Evolutionary conservation across 1,140 invertebrate species (phyloP).

Genomic region (Pollicipes pollicipes): DNA sequence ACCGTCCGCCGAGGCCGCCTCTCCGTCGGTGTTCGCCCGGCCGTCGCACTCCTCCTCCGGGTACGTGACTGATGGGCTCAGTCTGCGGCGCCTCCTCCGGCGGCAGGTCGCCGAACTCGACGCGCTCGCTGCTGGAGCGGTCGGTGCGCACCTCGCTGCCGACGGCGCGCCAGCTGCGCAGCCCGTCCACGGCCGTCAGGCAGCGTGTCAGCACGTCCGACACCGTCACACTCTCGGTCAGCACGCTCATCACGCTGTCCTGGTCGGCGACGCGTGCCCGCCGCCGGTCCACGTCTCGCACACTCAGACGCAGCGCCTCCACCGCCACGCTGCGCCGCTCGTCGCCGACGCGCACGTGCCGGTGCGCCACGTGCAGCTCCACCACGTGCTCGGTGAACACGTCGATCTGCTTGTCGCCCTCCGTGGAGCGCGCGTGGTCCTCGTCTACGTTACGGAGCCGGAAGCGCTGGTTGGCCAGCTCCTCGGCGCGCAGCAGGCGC

Average conservation of each 20-base stretch:
- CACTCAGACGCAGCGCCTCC: not conserved
- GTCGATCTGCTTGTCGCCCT: conserved; percentile 9
- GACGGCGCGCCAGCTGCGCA: not conserved
- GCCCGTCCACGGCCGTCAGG: not conserved
- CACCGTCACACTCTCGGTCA: conserved; percentile 8
- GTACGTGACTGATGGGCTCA: not conserved
- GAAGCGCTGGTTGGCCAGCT: not conserved
- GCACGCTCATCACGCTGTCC: conserved; percentile 12
- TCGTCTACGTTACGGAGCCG: not conserved
- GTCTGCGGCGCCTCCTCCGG: not conserved
- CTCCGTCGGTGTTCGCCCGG: not conserved
- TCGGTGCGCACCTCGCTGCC: not conserved
- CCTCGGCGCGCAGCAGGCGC: not conserved
- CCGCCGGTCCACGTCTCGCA: not conserved
- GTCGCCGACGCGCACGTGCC: conserved; percentile 5
- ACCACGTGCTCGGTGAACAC: conserved; percentile 8
- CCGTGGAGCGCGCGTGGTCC: not conserved
- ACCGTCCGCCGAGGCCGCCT: too few species aligned
- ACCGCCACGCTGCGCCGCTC: not conserved
- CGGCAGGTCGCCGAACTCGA: not conserved
- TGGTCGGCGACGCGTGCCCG: conserved; percentile 9
- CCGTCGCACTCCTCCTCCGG: not conserved
- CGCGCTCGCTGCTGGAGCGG: not conserved
- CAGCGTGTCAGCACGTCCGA: not conserved
- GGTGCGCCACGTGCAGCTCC: conserved; percentile 4